phyloP scores from a whole-genome alignment of 1,140 invertebrate species.

The Pectinophora gossypiella region DNA sequence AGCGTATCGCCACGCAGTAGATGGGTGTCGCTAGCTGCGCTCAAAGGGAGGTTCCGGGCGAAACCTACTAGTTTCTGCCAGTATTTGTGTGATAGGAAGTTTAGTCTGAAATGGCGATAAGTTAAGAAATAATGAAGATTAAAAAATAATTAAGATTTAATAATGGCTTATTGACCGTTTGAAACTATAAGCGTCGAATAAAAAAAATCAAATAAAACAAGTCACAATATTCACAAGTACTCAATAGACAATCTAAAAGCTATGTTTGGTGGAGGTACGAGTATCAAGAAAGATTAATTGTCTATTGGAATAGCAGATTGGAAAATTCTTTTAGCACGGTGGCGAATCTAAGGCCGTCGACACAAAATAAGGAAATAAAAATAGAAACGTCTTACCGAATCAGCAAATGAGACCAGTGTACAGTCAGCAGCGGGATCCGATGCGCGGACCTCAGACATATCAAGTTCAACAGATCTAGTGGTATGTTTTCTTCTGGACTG shows the following conservation, averaged over 20 bases:
- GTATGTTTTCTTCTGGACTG: conserved; percentile 69
- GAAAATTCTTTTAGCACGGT: no score
- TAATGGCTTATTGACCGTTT: no score
- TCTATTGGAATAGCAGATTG: no score
- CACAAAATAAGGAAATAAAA: neutral
- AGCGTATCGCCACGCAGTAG: conserved; percentile 42
- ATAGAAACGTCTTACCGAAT: conserved; percentile 56
- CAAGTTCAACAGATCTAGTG: conserved; percentile 49
- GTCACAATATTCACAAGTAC: no score
- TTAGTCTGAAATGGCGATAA: conserved; percentile 50
- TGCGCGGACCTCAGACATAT: conserved; percentile 52
- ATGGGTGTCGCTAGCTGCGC: conserved; percentile 36
- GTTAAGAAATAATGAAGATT: no score
- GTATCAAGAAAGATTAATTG: no score
- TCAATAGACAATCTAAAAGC: no score
- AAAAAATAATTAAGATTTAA: no score
- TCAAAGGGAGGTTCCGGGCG: conserved; percentile 41
- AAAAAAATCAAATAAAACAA: no score
- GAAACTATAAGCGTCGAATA: no score
- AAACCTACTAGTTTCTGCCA: conserved; percentile 63
- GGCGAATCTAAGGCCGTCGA: no score
- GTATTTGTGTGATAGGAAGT: conserved; percentile 66
- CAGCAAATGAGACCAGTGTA: conserved; percentile 70
- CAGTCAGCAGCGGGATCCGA: conserved; percentile 46
- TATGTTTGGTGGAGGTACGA: no score